Evolutionary conservation across 1,140 invertebrate genomes (phyloP).

Genomic region (Acyrthosiphon pisum): DNA sequence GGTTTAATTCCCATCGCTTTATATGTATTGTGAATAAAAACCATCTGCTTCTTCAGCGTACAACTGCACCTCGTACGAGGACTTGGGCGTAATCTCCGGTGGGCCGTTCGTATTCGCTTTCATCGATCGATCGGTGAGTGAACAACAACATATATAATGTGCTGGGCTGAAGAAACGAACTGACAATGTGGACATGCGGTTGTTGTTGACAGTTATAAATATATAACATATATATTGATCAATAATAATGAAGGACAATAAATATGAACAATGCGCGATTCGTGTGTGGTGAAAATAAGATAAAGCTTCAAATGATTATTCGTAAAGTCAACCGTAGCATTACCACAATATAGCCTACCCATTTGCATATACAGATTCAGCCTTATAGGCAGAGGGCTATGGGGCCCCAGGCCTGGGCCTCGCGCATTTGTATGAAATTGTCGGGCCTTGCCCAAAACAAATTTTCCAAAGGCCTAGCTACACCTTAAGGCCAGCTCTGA

Average conservation of each 20-base stretch:
- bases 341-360: neutral
- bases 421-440: no score
- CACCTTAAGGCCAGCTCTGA: no score
- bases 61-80: neutral
- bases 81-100: conserved; percentile 3
- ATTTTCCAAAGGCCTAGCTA: no score
- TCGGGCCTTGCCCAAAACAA: no score
- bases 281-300: neutral
- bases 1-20: neutral
- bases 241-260: neutral
- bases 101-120: neutral
- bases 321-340: neutral
- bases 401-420: no score
- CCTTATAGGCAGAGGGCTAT: no score
- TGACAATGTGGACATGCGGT: neutral
- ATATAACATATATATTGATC: neutral
- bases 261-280: neutral
- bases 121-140: neutral
- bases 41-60: neutral
- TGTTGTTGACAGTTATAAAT: neutral
- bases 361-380: no score
- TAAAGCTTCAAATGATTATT: neutral
- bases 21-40: neutral
- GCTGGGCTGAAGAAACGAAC: neutral
- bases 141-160: neutral